Evolutionary conservation across 37 sponge, comb jelly and placozoan species (phyloP).

Genomic region (Ephydatia muelleri): DNA sequence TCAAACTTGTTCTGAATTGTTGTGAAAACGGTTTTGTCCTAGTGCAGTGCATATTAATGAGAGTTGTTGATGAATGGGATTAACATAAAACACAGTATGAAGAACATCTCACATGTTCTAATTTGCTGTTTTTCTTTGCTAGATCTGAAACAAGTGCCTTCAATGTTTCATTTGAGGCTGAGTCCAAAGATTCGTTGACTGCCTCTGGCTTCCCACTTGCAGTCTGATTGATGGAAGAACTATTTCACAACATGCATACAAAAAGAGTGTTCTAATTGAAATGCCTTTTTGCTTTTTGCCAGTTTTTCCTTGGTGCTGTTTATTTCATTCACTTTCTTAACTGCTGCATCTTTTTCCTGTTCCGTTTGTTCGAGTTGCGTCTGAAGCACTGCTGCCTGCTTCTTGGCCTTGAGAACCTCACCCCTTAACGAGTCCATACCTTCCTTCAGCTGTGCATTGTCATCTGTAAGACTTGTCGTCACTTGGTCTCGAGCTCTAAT

Average conservation of each 20-base stretch:
- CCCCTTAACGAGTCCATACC: conserved; percentile 18
- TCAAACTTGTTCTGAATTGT: neutral
- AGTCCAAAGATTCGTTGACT: neutral
- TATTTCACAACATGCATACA: too few species aligned
- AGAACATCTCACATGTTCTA: neutral
- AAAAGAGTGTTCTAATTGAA: too few species aligned
- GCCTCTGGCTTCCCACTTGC: neutral
- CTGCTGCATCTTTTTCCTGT: neutral
- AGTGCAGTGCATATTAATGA: neutral
- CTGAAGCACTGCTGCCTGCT: neutral
- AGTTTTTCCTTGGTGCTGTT: neutral
- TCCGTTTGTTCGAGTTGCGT: neutral
- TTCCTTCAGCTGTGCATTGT: conserved; percentile 17
- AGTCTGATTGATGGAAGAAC: too few species aligned
- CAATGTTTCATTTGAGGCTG: neutral
- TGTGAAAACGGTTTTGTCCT: conserved; percentile 3
- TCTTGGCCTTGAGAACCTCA: conserved; percentile 12
- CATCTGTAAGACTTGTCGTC: neutral
- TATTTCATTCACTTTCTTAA: neutral
- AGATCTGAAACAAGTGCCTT: conserved; percentile 16
- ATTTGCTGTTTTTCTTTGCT: neutral
- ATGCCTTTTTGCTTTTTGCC: neutral
- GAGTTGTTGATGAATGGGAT: too few species aligned
- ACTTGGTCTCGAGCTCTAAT: neutral
- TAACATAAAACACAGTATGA: too few species aligned